Base-by-base conservation (phyloP, 2,113 vertebrate species). In the Psittacula cyanocephala region DNA sequence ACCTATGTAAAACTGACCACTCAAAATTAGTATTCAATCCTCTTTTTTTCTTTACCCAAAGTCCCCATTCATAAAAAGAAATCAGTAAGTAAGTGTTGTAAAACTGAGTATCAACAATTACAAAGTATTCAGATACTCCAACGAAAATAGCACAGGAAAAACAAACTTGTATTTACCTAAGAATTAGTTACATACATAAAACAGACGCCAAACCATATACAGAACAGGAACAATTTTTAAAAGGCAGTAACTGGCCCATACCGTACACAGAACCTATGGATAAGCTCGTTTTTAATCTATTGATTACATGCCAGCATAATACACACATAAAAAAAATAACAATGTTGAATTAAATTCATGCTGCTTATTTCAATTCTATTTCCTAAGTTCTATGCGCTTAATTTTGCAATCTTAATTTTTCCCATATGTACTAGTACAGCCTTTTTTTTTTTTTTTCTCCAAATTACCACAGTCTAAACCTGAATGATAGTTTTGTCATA, bases 401-500 rank as follows among this genome's bases (percentile, higher is more conserved):
- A 90, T 77, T 89, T 89, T 79, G 33, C 52, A 87, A 55, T 75
- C 65, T 69, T 71, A 76, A 63, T 93, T 93, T 90, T 88, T 91
- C 59, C 59, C 60, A 55, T 76, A 94, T 59, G 44, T 41, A 77
- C 62, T 39, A 91, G 20, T 9, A n/a, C 88, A 93, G 88, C 52
- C 29, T 91, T 91, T 65, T 37, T 37, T 37, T 37, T 37, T 37
- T 80, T 39, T 29, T 33, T 25, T 62, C 33, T 91, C 31, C 69
- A 88, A 96, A 95, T 95, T 92, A 87, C 86, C 46, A 90, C 44
- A 70, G 77, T 64, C 72, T 95, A 96, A 97, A 96, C 91, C 91
- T 94, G 94, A 96, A 91, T 86, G 92, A 96, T 96, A 84, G 75
- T 93, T 97, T 94, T 96, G 91, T 89, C 86, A 93, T 90, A 96